A percentile compares a stretch with the other conserved stretches of the same genome.
These are phyloP conservation scores for Catocala nupta DNA, from an alignment of 2,888 invertebrate species.

Conservation along the genomic window DNA sequence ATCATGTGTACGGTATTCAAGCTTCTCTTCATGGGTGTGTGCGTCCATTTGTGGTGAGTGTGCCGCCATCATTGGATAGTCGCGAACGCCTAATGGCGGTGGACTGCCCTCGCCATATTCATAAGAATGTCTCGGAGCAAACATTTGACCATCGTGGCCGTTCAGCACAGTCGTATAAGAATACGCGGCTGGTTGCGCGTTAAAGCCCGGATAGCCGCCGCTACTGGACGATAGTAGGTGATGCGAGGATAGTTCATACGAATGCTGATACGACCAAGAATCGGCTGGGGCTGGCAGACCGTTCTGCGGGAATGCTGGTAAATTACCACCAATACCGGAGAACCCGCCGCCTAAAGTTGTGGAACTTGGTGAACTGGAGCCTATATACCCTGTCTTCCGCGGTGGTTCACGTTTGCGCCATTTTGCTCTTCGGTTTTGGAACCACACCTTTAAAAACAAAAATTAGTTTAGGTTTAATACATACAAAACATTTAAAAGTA, in stretches of 20 bases:
- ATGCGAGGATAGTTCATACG: constrained; percentile 92
- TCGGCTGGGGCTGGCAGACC: constrained; percentile 90
- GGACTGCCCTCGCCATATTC: constrained; percentile 89
- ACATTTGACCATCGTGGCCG: constrained; percentile 92
- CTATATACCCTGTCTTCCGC: constrained; percentile 94
- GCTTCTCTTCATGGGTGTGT: constrained; percentile 84
- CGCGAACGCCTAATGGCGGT: constrained; percentile 88
- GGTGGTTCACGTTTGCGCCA: constrained; percentile 98
- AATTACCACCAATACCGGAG: constrained; percentile 80
- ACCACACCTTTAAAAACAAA: constrained; percentile 89
- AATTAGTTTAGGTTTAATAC: constrained; percentile 1
- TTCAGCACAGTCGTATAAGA: constrained; percentile 90
- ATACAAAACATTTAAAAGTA: not conserved
- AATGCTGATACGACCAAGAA: constrained; percentile 93
- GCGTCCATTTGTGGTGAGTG: constrained; percentile 88
- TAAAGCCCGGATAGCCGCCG: constrained; percentile 89
- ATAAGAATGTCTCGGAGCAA: constrained; percentile 88
- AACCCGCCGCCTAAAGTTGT: constrained; percentile 89
- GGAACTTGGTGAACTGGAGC: constrained; percentile 90
- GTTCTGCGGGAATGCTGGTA: constrained; percentile 87
- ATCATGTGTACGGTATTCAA: constrained; percentile 79
- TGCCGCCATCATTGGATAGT: constrained; percentile 89
- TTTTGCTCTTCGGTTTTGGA: constrained; percentile 96
- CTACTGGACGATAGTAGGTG: constrained; percentile 91
- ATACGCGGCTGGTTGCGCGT: constrained; percentile 87